Evolutionary conservation across 64 coral and sea anemone genomes (phyloP).

Genomic region (Orbicella faveolata): DNA sequence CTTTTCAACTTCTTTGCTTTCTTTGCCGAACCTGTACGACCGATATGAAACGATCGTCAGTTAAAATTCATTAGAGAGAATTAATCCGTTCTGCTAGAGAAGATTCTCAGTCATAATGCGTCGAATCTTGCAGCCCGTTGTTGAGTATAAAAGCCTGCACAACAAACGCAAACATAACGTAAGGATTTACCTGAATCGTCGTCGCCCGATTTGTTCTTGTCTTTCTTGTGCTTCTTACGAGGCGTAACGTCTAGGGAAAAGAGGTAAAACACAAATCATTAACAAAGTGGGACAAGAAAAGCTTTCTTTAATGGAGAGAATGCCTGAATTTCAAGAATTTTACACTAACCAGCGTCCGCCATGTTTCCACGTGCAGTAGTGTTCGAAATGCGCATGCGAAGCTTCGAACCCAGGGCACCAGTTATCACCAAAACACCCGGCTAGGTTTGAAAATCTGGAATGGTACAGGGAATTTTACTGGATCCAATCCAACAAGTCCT

Average conservation of each 20-base stretch:
- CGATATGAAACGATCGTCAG: slow-evolving; percentile 57
- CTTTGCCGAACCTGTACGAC: slow-evolving; percentile 78
- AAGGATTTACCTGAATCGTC: slow-evolving; percentile 42
- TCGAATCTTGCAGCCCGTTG: not conserved
- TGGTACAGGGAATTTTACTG: too few relatives aligned
- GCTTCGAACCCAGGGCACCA: not conserved
- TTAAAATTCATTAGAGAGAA: slow-evolving; percentile 31
- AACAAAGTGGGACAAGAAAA: not conserved
- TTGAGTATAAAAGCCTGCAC: not conserved
- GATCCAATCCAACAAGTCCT: too few relatives aligned
- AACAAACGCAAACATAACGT: not conserved
- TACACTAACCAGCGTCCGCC: slow-evolving; percentile 78
- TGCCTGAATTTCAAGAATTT: not conserved
- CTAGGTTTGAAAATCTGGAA: too few relatives aligned
- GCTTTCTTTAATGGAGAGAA: not conserved
- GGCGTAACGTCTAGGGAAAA: slow-evolving; percentile 37
- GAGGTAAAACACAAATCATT: not conserved
- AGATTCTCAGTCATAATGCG: not conserved
- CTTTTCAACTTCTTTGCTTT: slow-evolving; percentile 81
- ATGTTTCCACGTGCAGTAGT: slow-evolving; percentile 80
- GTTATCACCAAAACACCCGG: not conserved
- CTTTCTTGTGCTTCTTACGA: slow-evolving; percentile 82
- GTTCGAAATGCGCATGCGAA: slow-evolving; percentile 29
- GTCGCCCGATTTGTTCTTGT: slow-evolving; percentile 53
- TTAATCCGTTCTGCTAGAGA: not conserved